These are phyloP conservation scores for Pogoniulus pusillus DNA, from an alignment of 2,797 vertebrate genomes.

Conservation along the genomic window DNA sequence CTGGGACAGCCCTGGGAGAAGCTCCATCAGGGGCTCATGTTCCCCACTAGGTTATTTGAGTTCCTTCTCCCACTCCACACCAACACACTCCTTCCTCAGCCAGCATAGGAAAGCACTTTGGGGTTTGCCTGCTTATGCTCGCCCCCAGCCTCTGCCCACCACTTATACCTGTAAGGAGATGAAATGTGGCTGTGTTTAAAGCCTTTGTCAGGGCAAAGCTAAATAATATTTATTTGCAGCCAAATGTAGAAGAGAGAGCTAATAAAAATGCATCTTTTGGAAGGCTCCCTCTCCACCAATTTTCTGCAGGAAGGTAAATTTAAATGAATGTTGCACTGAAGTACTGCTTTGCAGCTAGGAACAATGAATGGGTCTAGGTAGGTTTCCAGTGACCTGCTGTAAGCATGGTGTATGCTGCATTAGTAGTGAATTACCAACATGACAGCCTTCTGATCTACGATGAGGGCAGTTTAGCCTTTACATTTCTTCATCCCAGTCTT, in stretches of 20 bases:
- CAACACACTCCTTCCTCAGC: neutral
- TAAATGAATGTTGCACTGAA: conserved; percentile 25
- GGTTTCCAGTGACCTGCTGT: neutral
- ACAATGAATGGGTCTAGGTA: neutral
- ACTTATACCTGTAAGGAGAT: neutral
- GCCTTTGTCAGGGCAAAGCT: conserved; percentile 30
- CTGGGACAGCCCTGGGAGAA: neutral
- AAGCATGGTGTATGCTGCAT: neutral
- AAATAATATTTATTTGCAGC: conserved; percentile 23
- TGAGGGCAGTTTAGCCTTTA: neutral
- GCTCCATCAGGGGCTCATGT: rapidly evolving
- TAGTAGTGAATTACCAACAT: neutral
- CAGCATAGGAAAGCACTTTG: neutral
- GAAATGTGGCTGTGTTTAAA: conserved; percentile 11
- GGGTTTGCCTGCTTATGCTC: neutral
- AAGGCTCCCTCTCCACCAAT: neutral
- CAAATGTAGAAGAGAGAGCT: neutral
- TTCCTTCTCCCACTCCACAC: rapidly evolving
- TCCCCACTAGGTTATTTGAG: rapidly evolving
- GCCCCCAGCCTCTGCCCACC: neutral
- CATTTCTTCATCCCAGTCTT: neutral
- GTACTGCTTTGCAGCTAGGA: conserved; percentile 1
- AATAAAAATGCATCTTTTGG: conserved; percentile 48
- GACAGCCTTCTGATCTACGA: neutral
- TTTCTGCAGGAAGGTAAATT: conserved; percentile 36